Evolutionary conservation across 2,888 invertebrate species (phyloP).

Genomic region (Seira musarum): DNA sequence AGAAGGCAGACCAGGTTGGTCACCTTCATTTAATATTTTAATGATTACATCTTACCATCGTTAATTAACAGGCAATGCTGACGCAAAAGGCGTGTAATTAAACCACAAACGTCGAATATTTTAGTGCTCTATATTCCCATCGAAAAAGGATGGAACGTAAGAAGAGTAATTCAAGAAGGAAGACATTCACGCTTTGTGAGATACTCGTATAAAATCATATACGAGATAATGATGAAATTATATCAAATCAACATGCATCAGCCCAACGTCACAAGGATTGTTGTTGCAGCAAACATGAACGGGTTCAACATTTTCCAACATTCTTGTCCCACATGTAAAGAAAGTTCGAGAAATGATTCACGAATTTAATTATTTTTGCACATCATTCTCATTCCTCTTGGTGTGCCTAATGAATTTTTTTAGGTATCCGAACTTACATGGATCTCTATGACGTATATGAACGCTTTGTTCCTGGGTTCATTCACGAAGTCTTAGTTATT

Average conservation of each 20-base stretch:
- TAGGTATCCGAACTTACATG: conserved; percentile 20
- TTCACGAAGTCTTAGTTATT: conserved; percentile 24
- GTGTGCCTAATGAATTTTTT: not conserved
- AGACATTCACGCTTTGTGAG: conserved; percentile 18
- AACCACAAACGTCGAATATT: too few relatives aligned
- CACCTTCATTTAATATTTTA: not conserved
- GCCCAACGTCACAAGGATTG: conserved; percentile 17
- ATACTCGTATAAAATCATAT: conserved; percentile 16
- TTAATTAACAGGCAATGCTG: too few relatives aligned
- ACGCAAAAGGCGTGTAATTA: too few relatives aligned
- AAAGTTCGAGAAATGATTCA: too few relatives aligned
- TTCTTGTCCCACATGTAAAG: conserved; percentile 24
- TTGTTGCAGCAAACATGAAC: not conserved
- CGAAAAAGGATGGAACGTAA: conserved; percentile 26
- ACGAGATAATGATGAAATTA: not conserved
- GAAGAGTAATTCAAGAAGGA: conserved; percentile 24
- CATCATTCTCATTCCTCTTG: not conserved
- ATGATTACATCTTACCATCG: not conserved
- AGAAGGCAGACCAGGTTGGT: conserved; percentile 12
- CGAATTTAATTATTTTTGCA: too few relatives aligned
- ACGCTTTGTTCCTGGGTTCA: conserved; percentile 22
- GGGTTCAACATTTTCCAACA: conserved; percentile 21
- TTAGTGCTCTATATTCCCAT: conserved; percentile 15
- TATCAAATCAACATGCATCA: conserved; percentile 4
- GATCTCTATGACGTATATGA: conserved; percentile 26